Evolutionary conservation across 2,888 invertebrate species (phyloP).

Genomic region (Megastigmus dorsalis): DNA sequence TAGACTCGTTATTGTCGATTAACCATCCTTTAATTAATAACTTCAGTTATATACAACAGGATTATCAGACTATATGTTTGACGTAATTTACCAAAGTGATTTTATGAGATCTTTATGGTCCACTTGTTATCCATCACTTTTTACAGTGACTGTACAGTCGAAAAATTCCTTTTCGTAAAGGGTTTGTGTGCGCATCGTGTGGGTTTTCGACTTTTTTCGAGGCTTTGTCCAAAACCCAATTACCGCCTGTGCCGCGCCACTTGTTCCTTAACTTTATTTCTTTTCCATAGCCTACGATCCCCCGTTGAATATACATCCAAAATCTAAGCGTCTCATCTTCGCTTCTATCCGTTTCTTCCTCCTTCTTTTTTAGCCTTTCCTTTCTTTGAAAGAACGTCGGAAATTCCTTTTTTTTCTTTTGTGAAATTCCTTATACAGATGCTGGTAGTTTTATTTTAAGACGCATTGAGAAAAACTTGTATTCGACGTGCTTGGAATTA

Average conservation of each 20-base stretch:
- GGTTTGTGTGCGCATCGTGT: slow-evolving; percentile 15
- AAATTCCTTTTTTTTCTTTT: slow-evolving; percentile 40
- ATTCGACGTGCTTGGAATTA: neutral
- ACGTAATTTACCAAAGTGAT: too few relatives aligned
- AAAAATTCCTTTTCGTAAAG: too few relatives aligned
- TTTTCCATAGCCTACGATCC: neutral
- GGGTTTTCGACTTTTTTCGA: slow-evolving; percentile 28
- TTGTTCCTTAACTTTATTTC: slow-evolving; percentile 19
- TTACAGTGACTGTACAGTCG: neutral
- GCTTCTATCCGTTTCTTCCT: neutral
- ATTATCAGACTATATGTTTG: too few relatives aligned
- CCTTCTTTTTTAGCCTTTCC: slow-evolving; percentile 9
- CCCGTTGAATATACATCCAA: too few relatives aligned
- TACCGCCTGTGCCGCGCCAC: slow-evolving; percentile 5
- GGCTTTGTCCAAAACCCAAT: slow-evolving; percentile 30
- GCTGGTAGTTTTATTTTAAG: slow-evolving; percentile 33
- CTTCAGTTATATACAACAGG: too few relatives aligned
- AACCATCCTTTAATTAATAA: too few relatives aligned
- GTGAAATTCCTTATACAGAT: slow-evolving; percentile 50
- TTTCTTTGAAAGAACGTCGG: slow-evolving; percentile 1
- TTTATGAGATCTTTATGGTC: neutral
- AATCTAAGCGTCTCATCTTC: slow-evolving; percentile 2
- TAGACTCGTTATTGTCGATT: too few relatives aligned
- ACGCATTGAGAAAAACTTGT: slow-evolving; percentile 18
- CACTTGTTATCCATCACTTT: neutral